Percentiles rank a stretch among this genome's conserved stretches.
phyloP scores from a whole-genome alignment of 2,888 invertebrate genomes.

The Sphinx pinastri region DNA sequence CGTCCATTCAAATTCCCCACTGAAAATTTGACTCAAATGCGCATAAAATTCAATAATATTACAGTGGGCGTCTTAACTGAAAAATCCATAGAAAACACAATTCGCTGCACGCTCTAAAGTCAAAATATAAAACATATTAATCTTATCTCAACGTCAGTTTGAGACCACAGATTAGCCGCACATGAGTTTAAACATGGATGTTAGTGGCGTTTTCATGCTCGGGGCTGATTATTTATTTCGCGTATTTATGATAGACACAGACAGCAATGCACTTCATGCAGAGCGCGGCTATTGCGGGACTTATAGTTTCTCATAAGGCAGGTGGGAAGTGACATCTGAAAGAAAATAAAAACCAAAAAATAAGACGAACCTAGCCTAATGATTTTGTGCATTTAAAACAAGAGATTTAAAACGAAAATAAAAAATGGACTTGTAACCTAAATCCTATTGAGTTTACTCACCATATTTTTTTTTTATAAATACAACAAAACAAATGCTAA shows the following conservation, averaged over 20 bases:
- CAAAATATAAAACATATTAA: background rate
- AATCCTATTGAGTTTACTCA: background rate
- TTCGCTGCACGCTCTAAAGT: background rate
- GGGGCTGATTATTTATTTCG: slow-evolving; percentile 51
- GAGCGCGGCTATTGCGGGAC: slow-evolving; percentile 81
- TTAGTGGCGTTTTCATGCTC: slow-evolving; percentile 69
- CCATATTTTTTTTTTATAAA: background rate
- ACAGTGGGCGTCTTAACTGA: too few species aligned
- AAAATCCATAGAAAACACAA: background rate
- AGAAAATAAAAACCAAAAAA: slow-evolving; percentile 83
- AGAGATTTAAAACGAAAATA: background rate
- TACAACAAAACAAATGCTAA: background rate
- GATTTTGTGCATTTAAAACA: background rate
- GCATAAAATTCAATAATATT: too few species aligned
- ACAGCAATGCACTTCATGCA: slow-evolving; percentile 80
- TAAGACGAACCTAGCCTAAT: slow-evolving; percentile 39
- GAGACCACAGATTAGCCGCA: slow-evolving; percentile 13
- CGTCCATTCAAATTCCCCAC: too few species aligned
- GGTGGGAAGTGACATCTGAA: slow-evolving; percentile 95
- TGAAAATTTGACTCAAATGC: too few species aligned
- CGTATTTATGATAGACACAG: slow-evolving; percentile 59
- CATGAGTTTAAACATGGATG: slow-evolving; percentile 40
- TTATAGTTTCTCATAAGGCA: slow-evolving; percentile 97
- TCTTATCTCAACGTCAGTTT: slow-evolving; percentile 14
- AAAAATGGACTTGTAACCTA: background rate